Percentiles rank a stretch among this genome's conserved stretches.
phyloP scores from a whole-genome alignment of 2,113 vertebrate species.

The Heterocephalus glaber region DNA sequence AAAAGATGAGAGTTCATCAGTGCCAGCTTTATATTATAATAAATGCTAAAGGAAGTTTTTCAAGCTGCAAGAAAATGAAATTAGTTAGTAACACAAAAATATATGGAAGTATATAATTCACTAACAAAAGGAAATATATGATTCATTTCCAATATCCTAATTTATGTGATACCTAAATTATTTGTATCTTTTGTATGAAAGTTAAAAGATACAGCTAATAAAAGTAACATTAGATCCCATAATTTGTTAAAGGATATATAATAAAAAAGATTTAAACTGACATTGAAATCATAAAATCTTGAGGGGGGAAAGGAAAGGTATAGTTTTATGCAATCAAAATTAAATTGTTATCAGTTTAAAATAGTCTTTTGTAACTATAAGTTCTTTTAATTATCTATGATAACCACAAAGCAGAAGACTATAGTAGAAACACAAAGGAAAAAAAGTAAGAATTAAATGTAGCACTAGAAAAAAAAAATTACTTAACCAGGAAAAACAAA shows the following conservation, averaged over 20 bases:
- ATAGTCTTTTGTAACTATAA: not conserved
- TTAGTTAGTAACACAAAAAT: not conserved
- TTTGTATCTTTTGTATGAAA: not conserved
- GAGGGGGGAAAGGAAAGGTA: not conserved
- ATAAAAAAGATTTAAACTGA: not conserved
- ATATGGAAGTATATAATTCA: too few species aligned
- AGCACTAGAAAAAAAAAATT: not conserved
- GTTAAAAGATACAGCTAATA: not conserved
- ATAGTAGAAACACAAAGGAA: not conserved
- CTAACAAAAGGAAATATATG: not conserved
- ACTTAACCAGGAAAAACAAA: not conserved
- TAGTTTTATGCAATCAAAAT: not conserved
- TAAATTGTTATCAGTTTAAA: not conserved
- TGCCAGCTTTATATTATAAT: not conserved
- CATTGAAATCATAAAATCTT: not conserved
- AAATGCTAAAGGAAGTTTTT: not conserved
- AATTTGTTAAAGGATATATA: not conserved
- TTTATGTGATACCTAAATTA: not conserved
- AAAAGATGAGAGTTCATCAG: too few species aligned
- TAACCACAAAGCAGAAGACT: not conserved
- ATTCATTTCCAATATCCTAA: not conserved
- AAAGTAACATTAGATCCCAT: not conserved
- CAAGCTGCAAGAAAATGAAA: not conserved
- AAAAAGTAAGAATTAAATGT: not conserved
- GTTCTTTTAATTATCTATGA: not conserved